Conservation (phyloP, 2,797 vertebrate species). For the Perodicticus potto region DNA sequence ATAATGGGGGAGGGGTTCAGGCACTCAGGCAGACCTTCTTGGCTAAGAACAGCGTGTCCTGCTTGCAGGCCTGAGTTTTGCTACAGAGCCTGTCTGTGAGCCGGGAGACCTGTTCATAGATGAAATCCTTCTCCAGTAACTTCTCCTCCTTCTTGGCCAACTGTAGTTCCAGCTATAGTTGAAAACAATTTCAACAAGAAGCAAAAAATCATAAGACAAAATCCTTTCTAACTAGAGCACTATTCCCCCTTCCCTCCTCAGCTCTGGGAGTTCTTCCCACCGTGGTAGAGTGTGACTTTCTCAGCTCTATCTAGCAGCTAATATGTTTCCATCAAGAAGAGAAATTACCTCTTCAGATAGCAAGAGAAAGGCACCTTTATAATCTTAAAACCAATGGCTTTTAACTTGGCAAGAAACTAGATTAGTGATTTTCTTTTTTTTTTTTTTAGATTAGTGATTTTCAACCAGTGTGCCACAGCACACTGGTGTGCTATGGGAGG, state of each 20-base stretch:
- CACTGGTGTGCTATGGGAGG: too few species aligned
- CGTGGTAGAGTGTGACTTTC: neutral
- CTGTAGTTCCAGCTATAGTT: slow-evolving; percentile 90
- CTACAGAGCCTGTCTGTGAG: slow-evolving; percentile 88
- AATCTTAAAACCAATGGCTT: neutral
- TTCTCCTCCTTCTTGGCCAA: slow-evolving; percentile 92
- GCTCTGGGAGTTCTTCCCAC: neutral
- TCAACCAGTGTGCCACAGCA: too few species aligned
- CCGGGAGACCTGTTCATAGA: slow-evolving; percentile 91
- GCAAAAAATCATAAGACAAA: neutral
- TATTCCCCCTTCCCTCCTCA: neutral
- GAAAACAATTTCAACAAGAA: neutral
- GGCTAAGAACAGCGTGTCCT: slow-evolving; percentile 90
- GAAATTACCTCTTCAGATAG: neutral
- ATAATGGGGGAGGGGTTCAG: neutral
- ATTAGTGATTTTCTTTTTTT: neutral
- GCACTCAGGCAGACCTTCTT: slow-evolving; percentile 90
- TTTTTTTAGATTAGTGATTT: neutral
- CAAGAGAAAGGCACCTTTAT: neutral
- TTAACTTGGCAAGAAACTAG: slow-evolving; percentile 30
- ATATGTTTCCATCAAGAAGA: neutral
- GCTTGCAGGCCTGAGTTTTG: slow-evolving; percentile 87
- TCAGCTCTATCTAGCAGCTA: neutral
- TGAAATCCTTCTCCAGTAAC: slow-evolving; percentile 92
- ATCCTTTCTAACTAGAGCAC: neutral